Evolutionary conservation across 2,113 vertebrate species (phyloP).

Genomic region (Brachypteracias leptosomus): DNA sequence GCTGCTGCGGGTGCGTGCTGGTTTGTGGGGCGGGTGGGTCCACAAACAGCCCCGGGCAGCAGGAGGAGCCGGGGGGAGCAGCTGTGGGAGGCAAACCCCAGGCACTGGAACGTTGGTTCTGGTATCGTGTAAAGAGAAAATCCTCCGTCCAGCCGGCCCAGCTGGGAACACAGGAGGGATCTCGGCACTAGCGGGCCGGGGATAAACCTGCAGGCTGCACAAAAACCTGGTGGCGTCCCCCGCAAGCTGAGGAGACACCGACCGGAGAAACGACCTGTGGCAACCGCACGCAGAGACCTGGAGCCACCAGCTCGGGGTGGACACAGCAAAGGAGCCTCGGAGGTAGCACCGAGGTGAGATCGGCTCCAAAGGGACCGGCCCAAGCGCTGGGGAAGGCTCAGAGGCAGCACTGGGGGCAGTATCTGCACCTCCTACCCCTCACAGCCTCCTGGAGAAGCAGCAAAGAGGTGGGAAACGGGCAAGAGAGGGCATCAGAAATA

Average conservation of each 20-base stretch:
- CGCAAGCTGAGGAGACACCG: background rate
- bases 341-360: too few relatives aligned
- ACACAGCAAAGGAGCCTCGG: background rate
- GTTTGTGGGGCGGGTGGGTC: too few relatives aligned
- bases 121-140: conserved; percentile 48
- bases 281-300: background rate
- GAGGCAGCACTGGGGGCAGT: background rate
- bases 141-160: too few relatives aligned
- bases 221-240: background rate
- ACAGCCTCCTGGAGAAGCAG: background rate
- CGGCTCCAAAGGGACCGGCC: too few relatives aligned
- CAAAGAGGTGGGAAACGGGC: background rate
- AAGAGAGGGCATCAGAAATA: background rate
- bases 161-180: too few relatives aligned
- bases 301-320: background rate
- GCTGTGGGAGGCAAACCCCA: conserved; percentile 15
- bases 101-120: conserved; percentile 25
- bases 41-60: too few relatives aligned
- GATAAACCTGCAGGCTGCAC: background rate
- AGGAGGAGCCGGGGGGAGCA: too few relatives aligned
- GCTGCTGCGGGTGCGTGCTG: background rate
- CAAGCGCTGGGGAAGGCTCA: background rate
- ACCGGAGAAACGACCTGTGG: background rate
- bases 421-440: background rate
- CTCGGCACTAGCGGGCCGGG: background rate